These are phyloP conservation scores for Terrapene triunguis DNA, from an alignment of 2,113 vertebrate species.

Conservation along the genomic window DNA sequence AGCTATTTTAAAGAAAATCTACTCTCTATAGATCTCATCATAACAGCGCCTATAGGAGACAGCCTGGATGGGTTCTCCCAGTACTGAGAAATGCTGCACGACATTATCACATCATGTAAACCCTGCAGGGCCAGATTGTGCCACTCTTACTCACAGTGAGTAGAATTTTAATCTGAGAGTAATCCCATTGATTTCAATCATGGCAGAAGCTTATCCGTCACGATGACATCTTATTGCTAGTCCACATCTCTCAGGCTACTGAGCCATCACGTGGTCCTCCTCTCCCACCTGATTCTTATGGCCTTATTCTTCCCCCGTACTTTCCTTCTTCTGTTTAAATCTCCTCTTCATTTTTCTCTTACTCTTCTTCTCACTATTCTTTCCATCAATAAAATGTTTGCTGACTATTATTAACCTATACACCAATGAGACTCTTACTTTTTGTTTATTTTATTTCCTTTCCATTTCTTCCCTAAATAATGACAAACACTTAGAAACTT, in stretches of 20 bases:
- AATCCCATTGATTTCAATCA: constrained; percentile 15
- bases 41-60: background rate
- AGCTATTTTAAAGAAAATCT: background rate
- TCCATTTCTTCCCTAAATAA: constrained; percentile 1
- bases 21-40: background rate
- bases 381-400: background rate
- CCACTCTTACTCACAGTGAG: background rate
- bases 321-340: constrained; percentile 47
- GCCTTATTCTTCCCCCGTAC: constrained; percentile 30
- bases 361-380: background rate
- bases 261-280: background rate
- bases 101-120: background rate
- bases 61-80: background rate
- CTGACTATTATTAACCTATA: background rate
- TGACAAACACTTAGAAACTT: background rate
- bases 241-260: background rate
- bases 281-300: constrained; percentile 39
- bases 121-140: background rate
- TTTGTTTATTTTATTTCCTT: constrained; percentile 1
- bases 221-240: background rate
- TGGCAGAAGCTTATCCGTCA: constrained; percentile 19
- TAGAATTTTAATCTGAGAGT: constrained; percentile 4
- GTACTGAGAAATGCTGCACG: background rate
- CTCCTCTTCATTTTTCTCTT: constrained; percentile 31
- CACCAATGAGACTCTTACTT: background rate